phyloP scores from a whole-genome alignment of 2,113 vertebrate genomes.

The Dasyurus viverrinus region DNA sequence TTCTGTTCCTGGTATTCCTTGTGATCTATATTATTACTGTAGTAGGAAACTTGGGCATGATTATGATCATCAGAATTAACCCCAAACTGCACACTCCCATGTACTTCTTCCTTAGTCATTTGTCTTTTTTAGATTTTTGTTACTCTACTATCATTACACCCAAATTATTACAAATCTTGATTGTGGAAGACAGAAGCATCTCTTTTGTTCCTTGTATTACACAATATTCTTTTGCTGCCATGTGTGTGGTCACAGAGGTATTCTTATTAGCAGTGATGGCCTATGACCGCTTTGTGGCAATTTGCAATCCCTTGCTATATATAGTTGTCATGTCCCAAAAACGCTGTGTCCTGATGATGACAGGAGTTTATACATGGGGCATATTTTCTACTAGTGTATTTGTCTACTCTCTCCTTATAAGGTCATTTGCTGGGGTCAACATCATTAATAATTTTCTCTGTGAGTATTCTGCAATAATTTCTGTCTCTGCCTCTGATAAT shows the following conservation, averaged over 20 bases:
- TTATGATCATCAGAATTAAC: not conserved
- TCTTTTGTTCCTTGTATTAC: slow-evolving; percentile 28
- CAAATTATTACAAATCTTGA: slow-evolving; percentile 27
- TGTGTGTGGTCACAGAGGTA: slow-evolving; percentile 25
- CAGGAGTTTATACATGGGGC: slow-evolving; percentile 46
- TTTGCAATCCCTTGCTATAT: slow-evolving; percentile 60
- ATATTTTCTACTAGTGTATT: slow-evolving; percentile 44
- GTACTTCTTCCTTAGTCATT: slow-evolving; percentile 47
- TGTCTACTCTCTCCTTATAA: slow-evolving; percentile 25
- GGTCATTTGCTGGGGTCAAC: slow-evolving; percentile 36
- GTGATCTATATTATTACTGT: not conserved
- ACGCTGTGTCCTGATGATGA: slow-evolving; percentile 51
- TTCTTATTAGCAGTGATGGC: slow-evolving; percentile 51
- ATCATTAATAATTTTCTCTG: slow-evolving; percentile 67
- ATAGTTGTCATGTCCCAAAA: slow-evolving; percentile 52
- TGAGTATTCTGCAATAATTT: slow-evolving; percentile 64
- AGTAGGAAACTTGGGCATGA: not conserved
- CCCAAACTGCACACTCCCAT: slow-evolving; percentile 35
- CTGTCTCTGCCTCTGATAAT: slow-evolving; percentile 48
- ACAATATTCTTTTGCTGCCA: slow-evolving; percentile 35
- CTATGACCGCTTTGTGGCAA: slow-evolving; percentile 60
- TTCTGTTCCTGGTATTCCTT: not conserved
- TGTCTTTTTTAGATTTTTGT: slow-evolving; percentile 54
- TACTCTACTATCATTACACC: slow-evolving; percentile 44
- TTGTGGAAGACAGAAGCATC: slow-evolving; percentile 23